A percentile compares a stretch with the other conserved stretches of the same genome.
These are phyloP conservation scores for Enteromius unitaeniatus DNA, from an alignment of 2,797 vertebrate species.

Conservation along the genomic window DNA sequence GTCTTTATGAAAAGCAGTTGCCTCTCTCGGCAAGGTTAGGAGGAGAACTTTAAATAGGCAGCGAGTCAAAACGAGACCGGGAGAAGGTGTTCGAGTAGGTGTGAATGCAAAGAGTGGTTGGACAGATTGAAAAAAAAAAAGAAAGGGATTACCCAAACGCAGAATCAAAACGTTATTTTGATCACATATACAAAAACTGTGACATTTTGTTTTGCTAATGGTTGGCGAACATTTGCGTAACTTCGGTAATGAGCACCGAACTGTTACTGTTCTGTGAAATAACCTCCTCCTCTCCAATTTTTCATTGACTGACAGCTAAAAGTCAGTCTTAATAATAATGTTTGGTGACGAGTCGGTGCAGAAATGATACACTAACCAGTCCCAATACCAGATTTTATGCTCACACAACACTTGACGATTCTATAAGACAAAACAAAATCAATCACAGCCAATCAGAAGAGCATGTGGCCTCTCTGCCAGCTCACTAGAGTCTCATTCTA, in stretches of 20 bases:
- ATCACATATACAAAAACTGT: not conserved
- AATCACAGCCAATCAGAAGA: not conserved
- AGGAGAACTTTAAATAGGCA: conserved; percentile 11
- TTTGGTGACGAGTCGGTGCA: not conserved
- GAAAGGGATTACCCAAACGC: not conserved
- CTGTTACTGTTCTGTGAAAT: not conserved
- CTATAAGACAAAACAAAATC: not conserved
- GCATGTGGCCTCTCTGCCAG: not conserved
- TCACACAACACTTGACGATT: not conserved
- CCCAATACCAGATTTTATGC: not conserved
- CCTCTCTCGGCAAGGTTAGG: not conserved
- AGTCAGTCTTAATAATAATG: not conserved
- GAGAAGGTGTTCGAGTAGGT: not conserved
- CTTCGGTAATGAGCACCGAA: not conserved
- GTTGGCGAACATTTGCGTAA: not conserved
- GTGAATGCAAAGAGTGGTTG: not conserved
- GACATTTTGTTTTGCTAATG: not conserved
- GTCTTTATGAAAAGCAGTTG: not conserved
- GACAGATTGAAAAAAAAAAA: not conserved
- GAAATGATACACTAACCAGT: not conserved
- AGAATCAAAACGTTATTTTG: not conserved
- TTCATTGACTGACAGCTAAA: not conserved
- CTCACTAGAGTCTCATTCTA: not conserved
- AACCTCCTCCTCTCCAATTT: not conserved
- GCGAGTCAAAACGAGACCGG: not conserved